These are phyloP conservation scores for Trilocha varians DNA, from an alignment of 2,888 invertebrate genomes.

Conservation along the genomic window DNA sequence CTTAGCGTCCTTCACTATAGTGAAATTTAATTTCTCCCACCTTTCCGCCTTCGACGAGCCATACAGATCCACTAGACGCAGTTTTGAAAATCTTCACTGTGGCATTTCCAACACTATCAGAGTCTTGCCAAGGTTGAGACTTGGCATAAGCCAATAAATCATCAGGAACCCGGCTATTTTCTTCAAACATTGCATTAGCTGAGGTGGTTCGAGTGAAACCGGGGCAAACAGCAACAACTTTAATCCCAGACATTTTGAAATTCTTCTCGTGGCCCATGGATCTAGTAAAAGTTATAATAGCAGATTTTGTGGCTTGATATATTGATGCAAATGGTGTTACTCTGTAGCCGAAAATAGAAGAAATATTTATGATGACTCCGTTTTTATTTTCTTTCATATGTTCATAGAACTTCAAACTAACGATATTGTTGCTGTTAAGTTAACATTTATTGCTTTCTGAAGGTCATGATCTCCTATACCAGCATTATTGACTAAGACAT, in stretches of 20 bases:
- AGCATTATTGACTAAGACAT: slow-evolving; percentile 33
- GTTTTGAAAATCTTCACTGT: no score
- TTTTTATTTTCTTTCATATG: not conserved
- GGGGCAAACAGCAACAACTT: not conserved
- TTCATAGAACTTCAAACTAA: not conserved
- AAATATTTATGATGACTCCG: not conserved
- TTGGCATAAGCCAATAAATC: not conserved
- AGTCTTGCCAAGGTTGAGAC: not conserved
- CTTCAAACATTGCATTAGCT: not conserved
- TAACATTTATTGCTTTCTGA: not conserved
- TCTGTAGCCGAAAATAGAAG: not conserved
- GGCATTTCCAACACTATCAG: no score
- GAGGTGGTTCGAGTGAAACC: slow-evolving; percentile 2
- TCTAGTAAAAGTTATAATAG: not conserved
- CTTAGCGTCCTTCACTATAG: no score
- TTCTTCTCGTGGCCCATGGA: not conserved
- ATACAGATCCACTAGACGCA: no score
- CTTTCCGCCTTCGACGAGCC: no score
- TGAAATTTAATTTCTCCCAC: no score
- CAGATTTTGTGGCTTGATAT: not conserved
- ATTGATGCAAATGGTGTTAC: not conserved
- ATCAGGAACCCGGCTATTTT: not conserved
- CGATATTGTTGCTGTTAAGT: not conserved
- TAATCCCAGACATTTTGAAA: not conserved
- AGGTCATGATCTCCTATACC: slow-evolving; percentile 12